These are phyloP conservation scores for Brevipalpus yothersi DNA, from an alignment of 1,140 invertebrate genomes.

Conservation along the genomic window DNA sequence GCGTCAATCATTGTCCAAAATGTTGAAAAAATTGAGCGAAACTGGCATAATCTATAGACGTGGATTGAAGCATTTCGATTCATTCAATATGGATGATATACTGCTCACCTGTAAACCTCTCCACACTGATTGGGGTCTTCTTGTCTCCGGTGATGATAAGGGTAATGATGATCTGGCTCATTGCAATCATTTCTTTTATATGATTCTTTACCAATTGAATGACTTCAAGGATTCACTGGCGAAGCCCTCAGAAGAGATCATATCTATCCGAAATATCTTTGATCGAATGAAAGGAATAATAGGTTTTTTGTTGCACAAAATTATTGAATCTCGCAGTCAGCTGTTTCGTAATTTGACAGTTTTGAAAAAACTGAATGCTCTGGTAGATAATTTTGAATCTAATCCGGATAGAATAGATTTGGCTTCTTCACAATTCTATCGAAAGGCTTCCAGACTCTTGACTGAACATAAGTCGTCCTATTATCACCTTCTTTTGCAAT, in stretches of 20 bases:
- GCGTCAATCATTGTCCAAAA: constrained; percentile 47
- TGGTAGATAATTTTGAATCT: no score
- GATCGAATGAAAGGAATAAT: background rate
- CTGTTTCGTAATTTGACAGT: background rate
- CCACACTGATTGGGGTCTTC: background rate
- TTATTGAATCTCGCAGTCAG: background rate
- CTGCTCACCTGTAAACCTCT: background rate
- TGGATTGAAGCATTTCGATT: constrained; percentile 22
- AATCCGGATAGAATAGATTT: no score
- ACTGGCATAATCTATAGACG: constrained; percentile 42
- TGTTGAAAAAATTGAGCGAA: constrained; percentile 45
- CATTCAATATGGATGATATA: constrained; percentile 4
- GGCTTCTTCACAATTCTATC: no score
- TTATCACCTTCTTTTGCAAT: no score
- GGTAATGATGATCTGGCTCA: background rate
- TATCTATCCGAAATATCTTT: background rate
- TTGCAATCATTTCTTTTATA: background rate
- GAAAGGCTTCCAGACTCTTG: no score
- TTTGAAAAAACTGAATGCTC: background rate
- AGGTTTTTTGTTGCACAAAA: background rate
- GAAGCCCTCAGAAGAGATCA: background rate
- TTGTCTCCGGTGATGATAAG: background rate
- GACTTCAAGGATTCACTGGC: background rate
- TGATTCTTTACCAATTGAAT: background rate
- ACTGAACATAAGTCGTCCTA: no score